Percentiles rank a stretch among this genome's conserved stretches.
These are phyloP conservation scores for Ictidomys tridecemlineatus DNA, from an alignment of 2,113 vertebrate genomes.

Conservation along the genomic window DNA sequence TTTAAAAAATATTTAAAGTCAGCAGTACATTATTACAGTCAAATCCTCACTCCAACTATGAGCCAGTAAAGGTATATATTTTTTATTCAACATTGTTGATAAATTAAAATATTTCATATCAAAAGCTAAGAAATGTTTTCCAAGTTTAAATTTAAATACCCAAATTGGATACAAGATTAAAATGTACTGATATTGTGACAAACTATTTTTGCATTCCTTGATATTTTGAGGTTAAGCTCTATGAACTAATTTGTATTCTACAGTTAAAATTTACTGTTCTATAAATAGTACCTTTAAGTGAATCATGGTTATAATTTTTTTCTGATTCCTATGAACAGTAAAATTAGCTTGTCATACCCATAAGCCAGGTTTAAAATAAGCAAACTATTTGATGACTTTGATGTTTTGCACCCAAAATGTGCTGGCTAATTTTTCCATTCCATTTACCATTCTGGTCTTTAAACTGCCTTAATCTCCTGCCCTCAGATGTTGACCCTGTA, in stretches of 20 bases:
- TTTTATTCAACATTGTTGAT: conserved; percentile 46
- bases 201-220: conserved; percentile 56
- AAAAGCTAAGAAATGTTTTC: conserved; percentile 43
- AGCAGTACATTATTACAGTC: neutral
- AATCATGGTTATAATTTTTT: conserved; percentile 83
- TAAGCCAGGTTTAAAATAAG: conserved; percentile 90
- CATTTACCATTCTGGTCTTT: conserved; percentile 91
- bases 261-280: conserved; percentile 6
- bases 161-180: conserved; percentile 28
- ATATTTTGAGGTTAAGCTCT: conserved; percentile 44
- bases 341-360: conserved; percentile 89
- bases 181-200: neutral
- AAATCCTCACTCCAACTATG: conserved; percentile 23
- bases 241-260: conserved; percentile 49
- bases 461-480: conserved; percentile 93
- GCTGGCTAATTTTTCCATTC: conserved; percentile 92
- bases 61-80: neutral
- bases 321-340: conserved; percentile 84
- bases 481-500: conserved; percentile 92
- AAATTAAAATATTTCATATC: conserved; percentile 49
- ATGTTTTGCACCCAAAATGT: conserved; percentile 92
- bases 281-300: conserved; percentile 59
- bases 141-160: conserved; percentile 60
- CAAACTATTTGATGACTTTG: conserved; percentile 91
- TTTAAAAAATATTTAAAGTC: conserved; percentile 27